Evolutionary conservation across 2,113 vertebrate genomes (phyloP).

Genomic region (Australoheros scitulus): DNA sequence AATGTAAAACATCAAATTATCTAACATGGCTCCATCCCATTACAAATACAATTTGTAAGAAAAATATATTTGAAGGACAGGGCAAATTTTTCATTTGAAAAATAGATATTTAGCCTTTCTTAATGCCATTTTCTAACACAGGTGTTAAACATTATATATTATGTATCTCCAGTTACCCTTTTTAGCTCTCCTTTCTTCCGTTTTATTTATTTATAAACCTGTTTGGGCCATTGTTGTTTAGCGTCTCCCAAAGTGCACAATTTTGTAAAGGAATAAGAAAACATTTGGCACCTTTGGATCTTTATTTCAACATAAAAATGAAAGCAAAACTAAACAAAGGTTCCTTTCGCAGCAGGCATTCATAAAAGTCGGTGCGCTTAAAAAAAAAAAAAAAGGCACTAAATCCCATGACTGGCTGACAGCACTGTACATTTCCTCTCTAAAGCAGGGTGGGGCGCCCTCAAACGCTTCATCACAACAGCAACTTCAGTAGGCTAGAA

Average conservation of each 20-base stretch:
- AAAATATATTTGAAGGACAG: neutral
- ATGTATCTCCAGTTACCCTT: too few relatives aligned
- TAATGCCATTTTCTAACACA: too few relatives aligned
- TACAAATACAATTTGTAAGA: neutral
- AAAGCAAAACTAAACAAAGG: neutral
- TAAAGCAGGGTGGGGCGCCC: conserved; percentile 61
- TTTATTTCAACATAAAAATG: neutral
- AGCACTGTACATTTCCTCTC: conserved; percentile 31
- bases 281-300: neutral
- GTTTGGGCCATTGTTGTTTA: neutral
- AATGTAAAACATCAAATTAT: neutral
- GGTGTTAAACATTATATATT: too few relatives aligned
- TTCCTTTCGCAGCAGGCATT: neutral
- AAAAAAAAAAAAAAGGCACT: neutral
- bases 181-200: too few relatives aligned
- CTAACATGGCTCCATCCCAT: neutral
- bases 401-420: conserved; percentile 18
- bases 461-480: conserved; percentile 52
- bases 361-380: neutral
- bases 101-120: neutral
- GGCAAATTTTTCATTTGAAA: too few relatives aligned
- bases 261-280: neutral
- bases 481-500: conserved; percentile 52
- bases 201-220: neutral
- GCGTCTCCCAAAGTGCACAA: neutral